These are phyloP conservation scores for Drosophila crucigera DNA, from an alignment of 2,888 invertebrate genomes.

Conservation along the genomic window DNA sequence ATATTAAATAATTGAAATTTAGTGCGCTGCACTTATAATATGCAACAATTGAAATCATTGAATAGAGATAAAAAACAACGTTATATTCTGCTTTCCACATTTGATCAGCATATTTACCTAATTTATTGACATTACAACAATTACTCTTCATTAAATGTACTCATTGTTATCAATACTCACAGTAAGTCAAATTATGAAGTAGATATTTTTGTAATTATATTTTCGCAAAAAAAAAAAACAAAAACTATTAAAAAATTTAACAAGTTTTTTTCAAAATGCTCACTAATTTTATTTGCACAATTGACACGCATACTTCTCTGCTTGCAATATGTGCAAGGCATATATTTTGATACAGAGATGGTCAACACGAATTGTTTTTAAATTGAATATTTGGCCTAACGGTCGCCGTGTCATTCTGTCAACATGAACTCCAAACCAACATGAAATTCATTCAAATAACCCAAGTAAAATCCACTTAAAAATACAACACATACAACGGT, in stretches of 20 bases:
- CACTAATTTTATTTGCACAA: no score
- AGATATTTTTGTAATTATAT: background rate
- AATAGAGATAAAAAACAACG: no score
- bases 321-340: background rate
- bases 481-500: slow-evolving; percentile 34
- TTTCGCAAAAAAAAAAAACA: background rate
- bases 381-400: slow-evolving; percentile 74
- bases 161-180: background rate
- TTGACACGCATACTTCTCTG: no score
- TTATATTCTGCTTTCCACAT: background rate
- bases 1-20: background rate
- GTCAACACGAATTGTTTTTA: slow-evolving; percentile 54
- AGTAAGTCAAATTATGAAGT: background rate
- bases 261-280: background rate
- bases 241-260: background rate
- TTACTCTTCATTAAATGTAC: background rate
- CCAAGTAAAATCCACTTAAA: slow-evolving; percentile 59
- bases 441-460: slow-evolving; percentile 52
- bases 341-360: slow-evolving; percentile 26
- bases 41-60: background rate
- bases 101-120: no score
- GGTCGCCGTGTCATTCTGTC: slow-evolving; percentile 60
- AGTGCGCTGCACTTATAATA: background rate
- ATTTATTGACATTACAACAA: no score
- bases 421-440: slow-evolving; percentile 57